phyloP scores from a whole-genome alignment of 2,113 vertebrate genomes.

The Ptilonorhynchus violaceus region DNA sequence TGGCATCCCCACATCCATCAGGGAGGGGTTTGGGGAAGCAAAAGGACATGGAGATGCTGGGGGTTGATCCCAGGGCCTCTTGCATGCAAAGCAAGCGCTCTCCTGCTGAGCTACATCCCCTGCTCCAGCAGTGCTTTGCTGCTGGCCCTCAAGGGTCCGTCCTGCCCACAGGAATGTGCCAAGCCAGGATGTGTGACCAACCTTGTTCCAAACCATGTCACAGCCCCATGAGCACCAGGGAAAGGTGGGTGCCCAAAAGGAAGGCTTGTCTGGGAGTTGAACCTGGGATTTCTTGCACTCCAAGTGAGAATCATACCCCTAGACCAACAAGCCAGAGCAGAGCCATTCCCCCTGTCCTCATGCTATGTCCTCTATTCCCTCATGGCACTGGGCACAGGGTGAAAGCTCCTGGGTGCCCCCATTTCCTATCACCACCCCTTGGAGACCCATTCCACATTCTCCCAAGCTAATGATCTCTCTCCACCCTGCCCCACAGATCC shows the following conservation, averaged over 20 bases:
- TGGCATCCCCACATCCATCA: background rate
- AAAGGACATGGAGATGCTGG: background rate
- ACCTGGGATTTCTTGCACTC: conserved; percentile 64
- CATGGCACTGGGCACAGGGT: rapidly evolving
- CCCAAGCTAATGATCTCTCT: background rate
- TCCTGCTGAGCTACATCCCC: background rate
- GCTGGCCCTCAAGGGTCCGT: rapidly evolving
- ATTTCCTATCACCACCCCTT: background rate
- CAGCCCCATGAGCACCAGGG: rapidly evolving
- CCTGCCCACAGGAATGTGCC: background rate
- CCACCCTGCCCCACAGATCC: background rate
- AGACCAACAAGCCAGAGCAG: background rate
- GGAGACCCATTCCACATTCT: background rate
- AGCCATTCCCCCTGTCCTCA: rapidly evolving
- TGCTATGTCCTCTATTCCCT: background rate
- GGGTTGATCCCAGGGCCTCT: conserved; percentile 70
- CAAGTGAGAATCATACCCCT: conserved; percentile 67
- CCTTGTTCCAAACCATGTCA: background rate
- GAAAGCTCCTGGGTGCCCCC: too few relatives aligned
- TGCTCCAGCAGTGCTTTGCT: rapidly evolving
- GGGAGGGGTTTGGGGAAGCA: background rate
- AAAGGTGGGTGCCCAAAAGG: background rate
- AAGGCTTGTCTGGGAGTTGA: conserved; percentile 45
- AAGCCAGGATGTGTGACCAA: rapidly evolving
- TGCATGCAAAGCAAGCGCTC: conserved; percentile 40